A percentile compares a stretch with the other conserved stretches of the same genome.
phyloP scores from a whole-genome alignment of 1,140 invertebrate genomes.

The Lithobius niger region DNA sequence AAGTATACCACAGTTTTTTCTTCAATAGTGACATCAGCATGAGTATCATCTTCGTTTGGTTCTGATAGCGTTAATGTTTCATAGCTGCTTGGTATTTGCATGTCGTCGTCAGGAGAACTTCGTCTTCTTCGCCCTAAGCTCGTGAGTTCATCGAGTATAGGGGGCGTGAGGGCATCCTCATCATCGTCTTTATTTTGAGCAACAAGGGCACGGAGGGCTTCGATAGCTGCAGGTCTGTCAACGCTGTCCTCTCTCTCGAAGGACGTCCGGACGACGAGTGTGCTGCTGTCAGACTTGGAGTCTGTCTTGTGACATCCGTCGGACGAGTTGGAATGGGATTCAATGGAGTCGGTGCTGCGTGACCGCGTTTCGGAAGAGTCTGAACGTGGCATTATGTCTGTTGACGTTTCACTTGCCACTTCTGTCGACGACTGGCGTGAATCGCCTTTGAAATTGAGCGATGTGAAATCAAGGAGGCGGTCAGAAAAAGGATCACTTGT shows the following conservation, averaged over 20 bases:
- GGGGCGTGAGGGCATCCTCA: too few species aligned
- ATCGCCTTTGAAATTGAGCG: background rate
- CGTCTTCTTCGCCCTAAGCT: background rate
- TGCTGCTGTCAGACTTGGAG: constrained; percentile 6
- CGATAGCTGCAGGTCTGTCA: background rate
- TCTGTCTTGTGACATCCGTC: background rate
- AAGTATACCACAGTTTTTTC: background rate
- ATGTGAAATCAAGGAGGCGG: background rate
- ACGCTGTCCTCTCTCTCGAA: background rate
- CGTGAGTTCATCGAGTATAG: too few species aligned
- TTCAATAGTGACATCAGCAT: background rate
- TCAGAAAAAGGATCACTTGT: constrained; percentile 1
- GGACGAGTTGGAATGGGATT: background rate
- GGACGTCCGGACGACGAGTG: background rate
- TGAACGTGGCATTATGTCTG: constrained; percentile 1
- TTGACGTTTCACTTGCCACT: constrained; percentile 4
- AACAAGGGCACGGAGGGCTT: background rate
- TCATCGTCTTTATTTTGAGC: too few species aligned
- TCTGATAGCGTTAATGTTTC: too few species aligned
- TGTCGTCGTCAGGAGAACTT: background rate
- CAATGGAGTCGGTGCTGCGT: background rate
- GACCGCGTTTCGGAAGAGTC: constrained; percentile 4
- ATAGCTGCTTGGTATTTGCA: too few species aligned
- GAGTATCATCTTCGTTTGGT: too few species aligned
- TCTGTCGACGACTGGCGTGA: constrained; percentile 4